Evolutionary conservation across 2,797 vertebrate genomes (phyloP), one percentile per base, ranked within the genome.

Genomic region (Gambusia yucatana): DNA sequence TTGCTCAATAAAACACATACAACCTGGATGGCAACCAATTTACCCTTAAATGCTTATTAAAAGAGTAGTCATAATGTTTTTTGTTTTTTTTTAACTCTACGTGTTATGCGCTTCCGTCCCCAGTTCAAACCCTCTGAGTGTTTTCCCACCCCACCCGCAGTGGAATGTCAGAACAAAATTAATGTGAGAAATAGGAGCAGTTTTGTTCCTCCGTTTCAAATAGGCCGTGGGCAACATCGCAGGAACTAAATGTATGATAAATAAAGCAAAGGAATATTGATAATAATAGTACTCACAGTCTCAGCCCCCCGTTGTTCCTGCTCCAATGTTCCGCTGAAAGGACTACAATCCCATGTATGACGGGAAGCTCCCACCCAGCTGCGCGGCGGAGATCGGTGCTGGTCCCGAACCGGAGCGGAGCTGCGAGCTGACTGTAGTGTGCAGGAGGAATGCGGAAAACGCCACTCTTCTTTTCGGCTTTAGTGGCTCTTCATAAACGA

Each of bases 381-480:
- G 63, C 7, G 17, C 61, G 46, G 46, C 46, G 11, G 14, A 17
- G 6, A 20, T 20, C 6, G 33, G 61, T 65, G 33, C 33, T 36
- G 61, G 61, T 30, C 61, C 16, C 30, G 61, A 20, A 16, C 10
- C 11, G 3, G 11, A 44, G 43, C 43, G 47, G 5, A 47, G 48
- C 48, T 25, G 50, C 20, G 22, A 8, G 17, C 61, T 36, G 33
- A 20, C 61, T 36, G 17, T 33, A 65, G 63, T 20, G 3, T 9
- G 36, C 3, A 22, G 63, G 22, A 41, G 63, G 63, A 67, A 67
- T 67, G 63, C 63, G 63, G 63, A 67, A 67, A 67, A 67, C 63
- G 20, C 7, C 36, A 0, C 16, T 67, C 63, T 67, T 67, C 63
- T 67, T 67, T 67, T n/a, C 36, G 63, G 63, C 36, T 39, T 67